Base-by-base conservation (phyloP, 1,140 invertebrate species). In the Frieseomelitta varia region DNA sequence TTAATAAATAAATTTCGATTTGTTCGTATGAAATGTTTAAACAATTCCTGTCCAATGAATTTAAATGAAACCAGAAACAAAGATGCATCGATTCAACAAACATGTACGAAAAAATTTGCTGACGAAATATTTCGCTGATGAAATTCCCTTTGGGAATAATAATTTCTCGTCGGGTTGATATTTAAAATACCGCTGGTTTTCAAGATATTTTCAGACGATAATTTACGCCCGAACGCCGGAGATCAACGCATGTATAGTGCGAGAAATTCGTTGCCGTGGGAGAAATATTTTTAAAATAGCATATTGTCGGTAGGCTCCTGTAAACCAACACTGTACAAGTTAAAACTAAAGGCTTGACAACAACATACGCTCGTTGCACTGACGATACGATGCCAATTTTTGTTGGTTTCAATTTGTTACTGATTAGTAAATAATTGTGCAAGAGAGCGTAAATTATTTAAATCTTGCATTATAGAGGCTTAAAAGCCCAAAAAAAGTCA, bases 231-330 rank as follows among this genome's bases (percentile, higher is more conserved):
- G 2, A 27, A 21, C 19, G 19, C 4, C 47, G 47, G 19, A 6
- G 55, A 27, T 58, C 79, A 68, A 58, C n/a, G 53, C 4, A 39
- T n/a, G 53, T 11, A 39, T 51, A 11, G 53, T 19, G 14, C 61
- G 19, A 34, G n/a, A 53, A 21, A 53, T 63, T 63, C 17, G 39
- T 53, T 30, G 61, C 58, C 56, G 15, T 39, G 34, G 11, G 11
- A 34, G 55, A 24, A 80, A 73, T 80, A 80, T 80, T 73, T 80
- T 73, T 80, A 73, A 80, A 80, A 61, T 39, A 4, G 67, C 78
- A 61, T 73, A 73, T 80, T 80, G 61, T 68, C 68, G 68, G 11
- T 80, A 19, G 8, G 27, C 39, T 47, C 21, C 68, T 51, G 34
- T 51, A 73, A 80, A 73, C 68, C n/a, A 47, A 72, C 15, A 21